A percentile compares a stretch with the other conserved stretches of the same genome.
These are phyloP conservation scores for Ramphastos sulfuratus DNA, from an alignment of 2,113 vertebrate genomes.

Conservation along the genomic window DNA sequence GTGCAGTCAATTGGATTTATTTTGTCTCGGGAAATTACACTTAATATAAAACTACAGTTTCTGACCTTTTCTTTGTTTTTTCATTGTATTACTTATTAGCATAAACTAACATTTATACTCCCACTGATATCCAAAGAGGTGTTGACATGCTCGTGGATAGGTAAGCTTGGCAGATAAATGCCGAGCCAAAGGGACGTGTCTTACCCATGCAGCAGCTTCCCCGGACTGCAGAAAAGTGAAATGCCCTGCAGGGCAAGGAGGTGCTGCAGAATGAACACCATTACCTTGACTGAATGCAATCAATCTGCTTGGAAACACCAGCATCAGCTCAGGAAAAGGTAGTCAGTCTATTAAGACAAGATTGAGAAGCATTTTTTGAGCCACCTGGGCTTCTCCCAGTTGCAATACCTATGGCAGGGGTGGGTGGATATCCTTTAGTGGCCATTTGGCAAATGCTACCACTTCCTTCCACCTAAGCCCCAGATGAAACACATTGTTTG, in stretches of 20 bases:
- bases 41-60: slow-evolving; percentile 46
- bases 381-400: neutral
- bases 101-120: slow-evolving; percentile 53
- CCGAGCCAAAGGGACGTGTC: neutral
- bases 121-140: slow-evolving; percentile 14
- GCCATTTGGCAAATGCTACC: neutral
- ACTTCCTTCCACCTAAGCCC: neutral
- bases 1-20: slow-evolving; percentile 1
- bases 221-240: neutral
- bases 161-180: neutral
- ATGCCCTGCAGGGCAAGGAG: neutral
- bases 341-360: neutral
- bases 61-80: slow-evolving; percentile 57
- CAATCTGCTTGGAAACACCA: neutral
- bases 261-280: neutral
- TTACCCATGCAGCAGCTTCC: neutral
- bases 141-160: neutral
- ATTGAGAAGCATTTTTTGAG: neutral
- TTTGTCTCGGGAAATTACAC: slow-evolving; percentile 43
- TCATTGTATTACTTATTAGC: slow-evolving; percentile 40
- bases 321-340: neutral
- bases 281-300: neutral
- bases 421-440: neutral
- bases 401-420: neutral
- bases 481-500: neutral